A percentile compares a stretch with the other conserved stretches of the same genome.
Evolutionary conservation across 1,140 invertebrate species (phyloP).

Genomic region (Bombus ignitus): DNA sequence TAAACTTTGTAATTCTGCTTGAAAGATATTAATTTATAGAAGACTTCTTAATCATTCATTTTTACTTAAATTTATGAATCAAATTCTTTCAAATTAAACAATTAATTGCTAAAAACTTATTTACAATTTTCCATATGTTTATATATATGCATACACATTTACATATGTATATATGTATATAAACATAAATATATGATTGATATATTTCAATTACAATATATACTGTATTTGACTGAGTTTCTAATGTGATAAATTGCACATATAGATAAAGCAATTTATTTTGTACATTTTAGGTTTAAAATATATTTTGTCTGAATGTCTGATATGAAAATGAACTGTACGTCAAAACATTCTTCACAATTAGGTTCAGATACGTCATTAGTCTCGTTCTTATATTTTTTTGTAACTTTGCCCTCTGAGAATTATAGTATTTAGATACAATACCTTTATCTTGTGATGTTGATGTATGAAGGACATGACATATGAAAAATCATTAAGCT

Average conservation of each 20-base stretch:
- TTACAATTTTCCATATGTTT: conserved; percentile 50
- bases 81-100: conserved; percentile 47
- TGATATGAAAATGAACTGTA: background rate
- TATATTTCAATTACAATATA: background rate
- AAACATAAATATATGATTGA: conserved; percentile 27
- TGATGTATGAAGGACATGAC: conserved; percentile 17
- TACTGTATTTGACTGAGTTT: conserved; percentile 11
- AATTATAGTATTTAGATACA: conserved; percentile 35
- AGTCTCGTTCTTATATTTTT: conserved; percentile 18
- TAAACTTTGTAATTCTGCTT: conserved; percentile 52
- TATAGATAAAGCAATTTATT: conserved; percentile 31
- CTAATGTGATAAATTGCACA: conserved; percentile 32
- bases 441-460: conserved; percentile 40
- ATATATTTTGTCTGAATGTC: conserved; percentile 16
- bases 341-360: conserved; percentile 8
- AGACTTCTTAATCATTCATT: conserved; percentile 51
- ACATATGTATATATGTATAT: background rate
- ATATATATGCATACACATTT: background rate
- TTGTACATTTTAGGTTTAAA: conserved; percentile 29
- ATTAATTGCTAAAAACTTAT: conserved; percentile 51
- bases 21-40: conserved; percentile 60
- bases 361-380: background rate
- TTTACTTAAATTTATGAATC: conserved; percentile 40
- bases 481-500: conserved; percentile 50
- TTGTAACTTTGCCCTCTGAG: conserved; percentile 11